Conservation (phyloP, 2,797 vertebrate genomes). For the Synanceia verrucosa region DNA sequence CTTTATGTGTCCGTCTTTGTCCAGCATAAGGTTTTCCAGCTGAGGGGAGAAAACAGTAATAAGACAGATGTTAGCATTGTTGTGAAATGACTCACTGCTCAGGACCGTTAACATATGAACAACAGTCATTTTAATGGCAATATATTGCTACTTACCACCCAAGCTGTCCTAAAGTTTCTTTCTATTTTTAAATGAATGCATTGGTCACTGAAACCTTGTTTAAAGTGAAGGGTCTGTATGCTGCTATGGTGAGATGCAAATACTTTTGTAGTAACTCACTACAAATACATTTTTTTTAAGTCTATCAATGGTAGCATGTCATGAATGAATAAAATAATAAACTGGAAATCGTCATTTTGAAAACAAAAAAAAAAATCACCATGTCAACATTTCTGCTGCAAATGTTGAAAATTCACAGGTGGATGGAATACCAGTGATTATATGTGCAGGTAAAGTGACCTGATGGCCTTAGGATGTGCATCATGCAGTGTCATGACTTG, state of each 20-base stretch:
- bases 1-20: conserved; percentile 98
- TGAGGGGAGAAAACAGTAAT: conserved; percentile 54
- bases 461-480: conserved; percentile 15
- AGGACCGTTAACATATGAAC: neutral
- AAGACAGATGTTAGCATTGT: neutral
- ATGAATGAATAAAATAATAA: neutral
- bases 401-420: neutral
- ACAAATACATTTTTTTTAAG: neutral
- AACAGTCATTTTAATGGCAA: neutral
- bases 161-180: fast-evolving
- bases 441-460: neutral
- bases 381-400: neutral
- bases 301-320: neutral
- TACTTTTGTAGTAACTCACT: neutral
- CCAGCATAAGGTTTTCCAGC: conserved; percentile 99
- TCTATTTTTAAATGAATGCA: neutral
- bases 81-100: neutral
- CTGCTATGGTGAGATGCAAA: neutral
- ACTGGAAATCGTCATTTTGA: too few relatives aligned
- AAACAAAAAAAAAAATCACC: too few relatives aligned
- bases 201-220: neutral
- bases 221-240: neutral
- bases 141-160: neutral
- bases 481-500: conserved; percentile 42
- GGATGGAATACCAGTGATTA: neutral